Percentiles rank a stretch among this genome's conserved stretches.
Evolutionary conservation across 1,140 invertebrate genomes (phyloP).

Genomic region (Drosophila grimshawi): DNA sequence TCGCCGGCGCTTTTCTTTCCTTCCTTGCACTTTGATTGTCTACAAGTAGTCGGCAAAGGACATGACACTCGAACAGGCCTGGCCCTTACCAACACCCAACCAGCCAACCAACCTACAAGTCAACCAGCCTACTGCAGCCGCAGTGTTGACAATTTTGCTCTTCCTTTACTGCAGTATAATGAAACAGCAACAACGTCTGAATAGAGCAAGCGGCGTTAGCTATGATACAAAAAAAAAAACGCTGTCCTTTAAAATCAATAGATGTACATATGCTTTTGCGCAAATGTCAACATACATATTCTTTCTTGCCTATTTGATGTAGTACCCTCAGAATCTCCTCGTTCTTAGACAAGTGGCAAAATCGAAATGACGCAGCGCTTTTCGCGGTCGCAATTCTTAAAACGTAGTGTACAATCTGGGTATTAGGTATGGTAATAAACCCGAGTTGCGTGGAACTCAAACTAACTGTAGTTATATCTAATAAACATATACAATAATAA

Average conservation of each 20-base stretch:
- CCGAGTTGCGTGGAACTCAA: too few relatives aligned
- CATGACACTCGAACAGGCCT: constrained; percentile 59
- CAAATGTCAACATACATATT: too few relatives aligned
- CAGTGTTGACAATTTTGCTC: constrained; percentile 39
- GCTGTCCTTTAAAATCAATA: constrained; percentile 12
- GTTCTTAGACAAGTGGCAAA: too few relatives aligned
- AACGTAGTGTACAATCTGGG: too few relatives aligned
- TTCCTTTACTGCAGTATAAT: constrained; percentile 26
- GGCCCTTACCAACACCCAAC: constrained; percentile 30
- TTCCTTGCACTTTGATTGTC: constrained; percentile 45
- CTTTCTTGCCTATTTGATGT: too few relatives aligned
- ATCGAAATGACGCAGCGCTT: too few relatives aligned
- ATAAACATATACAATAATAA: too few relatives aligned
- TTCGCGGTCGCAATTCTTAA: too few relatives aligned
- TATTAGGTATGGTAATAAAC: too few relatives aligned
- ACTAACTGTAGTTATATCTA: too few relatives aligned
- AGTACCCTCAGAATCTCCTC: too few relatives aligned
- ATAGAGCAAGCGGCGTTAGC: constrained; percentile 3
- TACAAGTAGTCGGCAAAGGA: constrained; percentile 70
- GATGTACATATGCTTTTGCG: neutral
- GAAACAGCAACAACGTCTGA: constrained; percentile 21
- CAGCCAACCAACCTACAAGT: too few relatives aligned
- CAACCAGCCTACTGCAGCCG: constrained; percentile 24
- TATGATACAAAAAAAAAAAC: constrained; percentile 17
- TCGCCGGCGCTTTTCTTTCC: constrained; percentile 46